Evolutionary conservation across 1,140 invertebrate genomes (phyloP).

Genomic region (Zaprionus taronus): DNA sequence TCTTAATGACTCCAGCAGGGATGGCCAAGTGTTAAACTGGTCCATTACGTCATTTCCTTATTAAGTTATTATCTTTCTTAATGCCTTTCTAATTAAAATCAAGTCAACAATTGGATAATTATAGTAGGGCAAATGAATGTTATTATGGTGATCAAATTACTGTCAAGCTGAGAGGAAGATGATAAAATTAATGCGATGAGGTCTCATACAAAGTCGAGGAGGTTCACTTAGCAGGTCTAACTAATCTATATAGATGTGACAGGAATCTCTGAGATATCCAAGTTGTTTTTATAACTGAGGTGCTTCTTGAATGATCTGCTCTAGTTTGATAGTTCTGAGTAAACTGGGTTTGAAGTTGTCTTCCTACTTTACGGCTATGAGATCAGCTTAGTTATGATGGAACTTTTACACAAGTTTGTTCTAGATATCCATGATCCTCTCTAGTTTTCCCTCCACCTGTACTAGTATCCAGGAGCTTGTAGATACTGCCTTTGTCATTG

Average conservation of each 20-base stretch:
- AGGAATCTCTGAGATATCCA: neutral
- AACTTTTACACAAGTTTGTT: too few relatives aligned
- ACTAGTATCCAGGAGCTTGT: too few relatives aligned
- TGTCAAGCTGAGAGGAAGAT: neutral
- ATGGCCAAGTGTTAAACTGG: slow-evolving; percentile 3
- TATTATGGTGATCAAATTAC: neutral
- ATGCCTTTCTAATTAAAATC: slow-evolving; percentile 5
- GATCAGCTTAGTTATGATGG: too few relatives aligned
- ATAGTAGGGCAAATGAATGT: neutral
- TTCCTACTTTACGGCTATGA: too few relatives aligned
- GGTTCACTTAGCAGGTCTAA: too few relatives aligned
- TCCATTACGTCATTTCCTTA: slow-evolving; percentile 5
- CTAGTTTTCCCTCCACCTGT: too few relatives aligned
- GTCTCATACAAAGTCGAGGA: too few relatives aligned
- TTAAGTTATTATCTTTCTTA: slow-evolving; percentile 4
- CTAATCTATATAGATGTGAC: too few relatives aligned
- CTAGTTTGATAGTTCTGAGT: neutral
- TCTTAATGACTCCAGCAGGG: neutral
- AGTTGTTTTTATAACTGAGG: neutral
- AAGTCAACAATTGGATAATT: slow-evolving; percentile 2
- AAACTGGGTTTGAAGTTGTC: too few relatives aligned
- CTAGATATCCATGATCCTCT: too few relatives aligned
- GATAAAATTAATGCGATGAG: neutral
- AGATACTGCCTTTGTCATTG: too few relatives aligned
- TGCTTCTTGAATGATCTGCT: neutral